Evolutionary conservation across 2,113 vertebrate genomes (phyloP).

Genomic region (Aleadryas rufinucha): DNA sequence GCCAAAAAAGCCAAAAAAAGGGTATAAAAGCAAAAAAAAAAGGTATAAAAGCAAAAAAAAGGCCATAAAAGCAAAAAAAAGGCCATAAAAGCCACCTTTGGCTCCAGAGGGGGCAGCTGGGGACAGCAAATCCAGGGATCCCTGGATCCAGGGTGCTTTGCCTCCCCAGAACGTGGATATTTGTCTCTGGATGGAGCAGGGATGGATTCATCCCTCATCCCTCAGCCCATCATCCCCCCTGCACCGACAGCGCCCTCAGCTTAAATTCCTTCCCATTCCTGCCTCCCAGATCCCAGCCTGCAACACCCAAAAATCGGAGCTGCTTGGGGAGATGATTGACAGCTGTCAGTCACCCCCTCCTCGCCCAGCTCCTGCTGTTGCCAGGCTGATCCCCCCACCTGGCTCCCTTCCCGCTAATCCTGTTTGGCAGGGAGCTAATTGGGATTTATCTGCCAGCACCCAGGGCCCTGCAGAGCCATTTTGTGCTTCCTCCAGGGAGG

Average conservation of each 20-base stretch:
- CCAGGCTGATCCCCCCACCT: neutral
- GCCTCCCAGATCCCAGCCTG: neutral
- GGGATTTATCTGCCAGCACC: constrained; percentile 49
- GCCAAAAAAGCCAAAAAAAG: neutral
- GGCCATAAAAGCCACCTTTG: neutral
- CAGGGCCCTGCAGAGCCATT: neutral
- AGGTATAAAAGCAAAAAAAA: too few species aligned
- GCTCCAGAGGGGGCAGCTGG: neutral
- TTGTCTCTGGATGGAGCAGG: neutral
- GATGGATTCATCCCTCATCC: neutral
- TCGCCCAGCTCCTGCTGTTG: neutral
- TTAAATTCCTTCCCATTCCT: neutral
- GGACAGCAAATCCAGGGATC: neutral
- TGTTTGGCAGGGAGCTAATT: constrained; percentile 25
- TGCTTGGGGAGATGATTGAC: neutral
- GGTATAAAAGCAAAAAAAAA: too few species aligned
- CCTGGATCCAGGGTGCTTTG: too few species aligned
- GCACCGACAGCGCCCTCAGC: neutral
- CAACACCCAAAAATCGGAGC: neutral
- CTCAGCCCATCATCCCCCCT: neutral
- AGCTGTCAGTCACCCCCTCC: neutral
- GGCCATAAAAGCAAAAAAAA: neutral
- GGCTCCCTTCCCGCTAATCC: neutral
- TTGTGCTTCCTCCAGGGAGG: neutral
- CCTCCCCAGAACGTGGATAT: accelerated